phyloP scores from a whole-genome alignment of 2,888 invertebrate species.

The Hypena proboscidalis region DNA sequence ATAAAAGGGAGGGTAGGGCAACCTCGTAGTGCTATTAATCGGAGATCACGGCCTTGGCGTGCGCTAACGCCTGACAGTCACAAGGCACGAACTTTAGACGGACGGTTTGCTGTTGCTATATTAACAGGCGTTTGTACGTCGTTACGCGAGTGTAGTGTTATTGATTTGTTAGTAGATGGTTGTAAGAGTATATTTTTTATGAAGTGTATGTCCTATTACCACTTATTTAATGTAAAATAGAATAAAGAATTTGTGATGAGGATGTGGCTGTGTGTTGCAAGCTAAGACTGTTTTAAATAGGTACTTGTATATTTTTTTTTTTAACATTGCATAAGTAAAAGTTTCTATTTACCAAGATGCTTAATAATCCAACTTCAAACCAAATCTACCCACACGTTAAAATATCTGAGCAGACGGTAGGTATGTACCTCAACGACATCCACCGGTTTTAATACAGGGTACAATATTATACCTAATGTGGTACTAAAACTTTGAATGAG shows the following conservation, averaged over 20 bases:
- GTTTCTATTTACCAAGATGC: too few relatives aligned
- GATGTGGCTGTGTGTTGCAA: too few relatives aligned
- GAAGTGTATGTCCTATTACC: too few relatives aligned
- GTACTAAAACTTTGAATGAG: conserved; percentile 11
- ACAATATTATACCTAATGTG: conserved; percentile 9
- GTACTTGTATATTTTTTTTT: too few relatives aligned
- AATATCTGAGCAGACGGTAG: too few relatives aligned
- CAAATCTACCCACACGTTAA: too few relatives aligned
- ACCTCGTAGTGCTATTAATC: conserved; percentile 68
- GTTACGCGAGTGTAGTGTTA: conserved; percentile 5
- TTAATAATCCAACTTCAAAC: too few relatives aligned
- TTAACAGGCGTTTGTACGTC: conserved; percentile 61
- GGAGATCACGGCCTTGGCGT: conserved; percentile 79
- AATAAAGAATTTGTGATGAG: too few relatives aligned
- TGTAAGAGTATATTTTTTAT: too few relatives aligned
- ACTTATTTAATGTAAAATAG: too few relatives aligned
- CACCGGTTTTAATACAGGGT: not conserved
- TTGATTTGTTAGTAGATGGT: not conserved
- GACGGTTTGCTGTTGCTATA: conserved; percentile 61
- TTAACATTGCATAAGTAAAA: too few relatives aligned
- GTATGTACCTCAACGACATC: not conserved
- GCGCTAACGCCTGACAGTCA: conserved; percentile 67
- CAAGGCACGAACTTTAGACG: conserved; percentile 62
- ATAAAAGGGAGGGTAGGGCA: conserved; percentile 69
- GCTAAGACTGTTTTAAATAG: too few relatives aligned